Conservation (phyloP, 2,888 invertebrate genomes). For the Rhimphoctona megacephalus region DNA sequence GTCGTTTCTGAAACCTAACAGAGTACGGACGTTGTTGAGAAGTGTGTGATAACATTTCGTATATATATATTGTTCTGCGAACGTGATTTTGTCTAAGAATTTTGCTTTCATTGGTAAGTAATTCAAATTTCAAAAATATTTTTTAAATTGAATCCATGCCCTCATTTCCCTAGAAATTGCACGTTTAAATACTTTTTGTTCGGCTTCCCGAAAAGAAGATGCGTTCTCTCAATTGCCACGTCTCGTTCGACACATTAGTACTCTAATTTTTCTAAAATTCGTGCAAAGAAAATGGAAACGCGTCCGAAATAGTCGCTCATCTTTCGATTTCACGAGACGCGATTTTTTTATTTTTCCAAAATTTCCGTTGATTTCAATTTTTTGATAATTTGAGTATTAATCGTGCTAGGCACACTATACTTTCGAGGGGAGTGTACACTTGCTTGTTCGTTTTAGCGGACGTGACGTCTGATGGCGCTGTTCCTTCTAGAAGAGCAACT, state of each 20-base stretch:
- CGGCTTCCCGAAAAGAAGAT: neutral
- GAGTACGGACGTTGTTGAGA: constrained; percentile 45
- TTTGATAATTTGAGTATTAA: neutral
- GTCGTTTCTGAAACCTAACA: constrained; percentile 76
- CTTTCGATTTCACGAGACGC: neutral
- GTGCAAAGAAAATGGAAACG: neutral
- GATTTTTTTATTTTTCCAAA: neutral
- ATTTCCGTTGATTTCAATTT: neutral
- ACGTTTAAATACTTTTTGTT: neutral
- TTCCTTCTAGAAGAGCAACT: neutral
- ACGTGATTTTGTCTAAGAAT: constrained; percentile 23
- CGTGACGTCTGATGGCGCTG: constrained; percentile 1
- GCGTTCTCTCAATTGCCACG: constrained; percentile 44
- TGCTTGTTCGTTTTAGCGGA: constrained; percentile 9
- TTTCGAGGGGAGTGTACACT: constrained; percentile 8
- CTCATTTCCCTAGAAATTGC: neutral
- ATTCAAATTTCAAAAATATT: neutral
- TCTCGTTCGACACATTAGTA: constrained; percentile 21
- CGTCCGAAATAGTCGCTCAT: neutral
- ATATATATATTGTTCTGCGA: constrained; percentile 56
- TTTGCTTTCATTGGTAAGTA: constrained; percentile 68
- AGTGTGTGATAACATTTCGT: constrained; percentile 54
- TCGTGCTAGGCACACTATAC: neutral
- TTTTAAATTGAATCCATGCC: neutral
- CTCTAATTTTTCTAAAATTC: neutral